Evolutionary conservation across 2,113 vertebrate genomes (phyloP).

Genomic region (Chunga burmeisteri): DNA sequence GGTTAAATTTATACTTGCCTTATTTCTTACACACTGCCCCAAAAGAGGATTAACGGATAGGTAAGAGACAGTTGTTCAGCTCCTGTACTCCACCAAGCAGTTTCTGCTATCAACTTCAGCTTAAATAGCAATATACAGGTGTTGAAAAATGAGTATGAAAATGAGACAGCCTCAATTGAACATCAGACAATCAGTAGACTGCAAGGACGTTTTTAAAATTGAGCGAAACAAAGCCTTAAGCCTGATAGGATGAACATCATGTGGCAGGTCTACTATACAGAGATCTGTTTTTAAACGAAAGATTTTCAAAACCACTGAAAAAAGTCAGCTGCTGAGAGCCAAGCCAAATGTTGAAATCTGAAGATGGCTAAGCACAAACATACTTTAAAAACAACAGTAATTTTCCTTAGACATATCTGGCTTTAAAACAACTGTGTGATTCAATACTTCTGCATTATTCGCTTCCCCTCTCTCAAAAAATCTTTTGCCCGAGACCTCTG

Average conservation of each 20-base stretch:
- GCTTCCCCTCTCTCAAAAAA: background rate
- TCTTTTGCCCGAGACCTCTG: background rate
- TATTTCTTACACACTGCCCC: background rate
- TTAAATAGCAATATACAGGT: background rate
- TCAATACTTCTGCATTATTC: background rate
- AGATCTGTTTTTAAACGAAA: background rate
- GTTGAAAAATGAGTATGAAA: background rate
- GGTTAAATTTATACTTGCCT: background rate
- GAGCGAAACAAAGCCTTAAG: background rate
- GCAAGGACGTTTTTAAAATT: background rate
- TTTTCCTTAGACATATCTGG: background rate
- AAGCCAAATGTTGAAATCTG: background rate
- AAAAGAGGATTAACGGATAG: background rate
- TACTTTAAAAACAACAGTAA: background rate
- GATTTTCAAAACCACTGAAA: background rate
- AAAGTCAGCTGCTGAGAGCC: background rate
- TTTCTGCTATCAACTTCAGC: background rate
- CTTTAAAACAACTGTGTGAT: background rate
- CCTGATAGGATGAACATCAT: background rate
- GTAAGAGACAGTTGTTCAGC: background rate
- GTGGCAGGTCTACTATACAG: background rate
- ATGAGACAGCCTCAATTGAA: no score
- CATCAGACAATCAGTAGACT: background rate
- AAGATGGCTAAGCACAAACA: background rate
- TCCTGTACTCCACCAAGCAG: background rate